A percentile compares a stretch with the other conserved stretches of the same genome.
Conservation (phyloP, 2,888 invertebrate species). For the Aspidiotus rigidus region DNA sequence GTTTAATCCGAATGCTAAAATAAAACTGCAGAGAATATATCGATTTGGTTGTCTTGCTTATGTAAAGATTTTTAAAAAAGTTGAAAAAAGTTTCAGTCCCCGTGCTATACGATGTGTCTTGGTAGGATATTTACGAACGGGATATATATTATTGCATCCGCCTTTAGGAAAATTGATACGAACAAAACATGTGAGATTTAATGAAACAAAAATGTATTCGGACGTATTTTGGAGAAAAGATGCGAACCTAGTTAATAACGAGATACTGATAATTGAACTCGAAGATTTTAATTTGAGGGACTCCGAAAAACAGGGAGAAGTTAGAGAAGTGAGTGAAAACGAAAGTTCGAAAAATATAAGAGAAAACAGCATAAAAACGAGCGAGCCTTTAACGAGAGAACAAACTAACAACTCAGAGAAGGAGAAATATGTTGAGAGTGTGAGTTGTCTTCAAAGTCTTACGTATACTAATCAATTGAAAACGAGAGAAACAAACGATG, state of each 20-base stretch:
- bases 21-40: neutral
- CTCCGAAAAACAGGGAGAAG: neutral
- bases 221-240: neutral
- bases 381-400: no score
- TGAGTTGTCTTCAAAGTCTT: constrained; percentile 1
- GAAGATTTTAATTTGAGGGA: no score
- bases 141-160: neutral
- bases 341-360: neutral
- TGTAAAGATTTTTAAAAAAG: neutral
- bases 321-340: neutral
- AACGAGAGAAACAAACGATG: neutral
- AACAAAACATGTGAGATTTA: constrained; percentile 5
- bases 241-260: neutral
- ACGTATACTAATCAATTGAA: neutral
- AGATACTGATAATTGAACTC: no score
- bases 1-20: neutral
- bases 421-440: neutral
- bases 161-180: neutral
- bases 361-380: neutral
- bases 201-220: neutral
- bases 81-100: neutral
- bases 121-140: neutral
- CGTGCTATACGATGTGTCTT: neutral
- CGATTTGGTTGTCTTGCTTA: neutral
- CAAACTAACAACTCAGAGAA: no score